phyloP scores from a whole-genome alignment of 2,797 vertebrate genomes.

The Falco berigora region DNA sequence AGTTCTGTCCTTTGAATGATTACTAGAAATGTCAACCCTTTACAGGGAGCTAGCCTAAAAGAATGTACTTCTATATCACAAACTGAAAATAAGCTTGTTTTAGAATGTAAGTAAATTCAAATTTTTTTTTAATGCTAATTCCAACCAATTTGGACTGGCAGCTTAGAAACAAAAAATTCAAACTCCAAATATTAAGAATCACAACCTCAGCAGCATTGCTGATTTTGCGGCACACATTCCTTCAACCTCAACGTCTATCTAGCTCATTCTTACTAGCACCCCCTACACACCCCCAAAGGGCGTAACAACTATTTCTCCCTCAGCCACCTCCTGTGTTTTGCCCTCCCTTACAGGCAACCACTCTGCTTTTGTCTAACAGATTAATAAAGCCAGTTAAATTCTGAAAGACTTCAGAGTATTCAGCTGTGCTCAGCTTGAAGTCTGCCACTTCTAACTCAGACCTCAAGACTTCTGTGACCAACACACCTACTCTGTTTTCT shows the following conservation, averaged over 20 bases:
- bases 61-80: neutral
- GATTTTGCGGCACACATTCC: neutral
- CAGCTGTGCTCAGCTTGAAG: neutral
- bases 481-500: fast-evolving
- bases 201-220: neutral
- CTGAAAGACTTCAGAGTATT: neutral
- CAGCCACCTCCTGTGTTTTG: neutral
- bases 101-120: neutral
- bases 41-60: neutral
- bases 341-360: neutral
- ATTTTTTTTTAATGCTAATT: neutral
- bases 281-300: neutral
- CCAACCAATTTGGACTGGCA: neutral
- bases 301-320: neutral
- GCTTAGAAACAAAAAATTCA: neutral
- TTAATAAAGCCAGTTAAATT: neutral
- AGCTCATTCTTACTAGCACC: neutral
- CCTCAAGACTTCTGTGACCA: neutral
- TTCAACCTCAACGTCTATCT: neutral
- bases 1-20: neutral
- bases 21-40: neutral
- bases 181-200: neutral
- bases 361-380: neutral
- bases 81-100: neutral
- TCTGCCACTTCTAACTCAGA: neutral